Base-by-base conservation (phyloP, 2,888 invertebrate genomes). In the Lasioglossum morio region DNA sequence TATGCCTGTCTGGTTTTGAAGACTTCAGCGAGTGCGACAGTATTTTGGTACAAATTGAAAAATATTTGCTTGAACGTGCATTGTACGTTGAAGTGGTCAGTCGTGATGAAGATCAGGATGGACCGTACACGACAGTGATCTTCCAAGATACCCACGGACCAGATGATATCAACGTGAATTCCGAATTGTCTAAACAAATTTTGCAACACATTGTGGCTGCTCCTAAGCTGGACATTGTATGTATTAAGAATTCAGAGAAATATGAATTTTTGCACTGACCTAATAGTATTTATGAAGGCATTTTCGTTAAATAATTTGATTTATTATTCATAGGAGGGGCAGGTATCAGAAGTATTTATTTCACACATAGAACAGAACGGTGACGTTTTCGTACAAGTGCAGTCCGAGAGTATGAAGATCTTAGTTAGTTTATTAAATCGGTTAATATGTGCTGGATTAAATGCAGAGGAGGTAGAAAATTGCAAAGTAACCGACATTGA, bases 1-100 rank as follows among this genome's bases (percentile, higher is more conserved):
- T 98, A 88, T 96, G 97, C 30, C 95, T 98, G 92, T 96, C 96
- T 75, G 97, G 97, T 5, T 95, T 98, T 74, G 98, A 98, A 94
- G 97, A 97, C 72, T 96, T 97, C 75, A 94, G 94, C 12, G 95
- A 95, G 30, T 95, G 95, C 88, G 94, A 94, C 0, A 93, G 94
- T 84, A 94, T 95, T 0, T 90, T 94, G 34, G 79, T 90, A 0
- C 93, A 95, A 63, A 90, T 96, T 48, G 94, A 95, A 53, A 92
- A 95, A 12, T 90, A 94, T 85, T 94, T 97, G 82, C 94, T 96
- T n/a, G 96, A 96, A 2, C 96, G 96, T 92, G 96, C 96, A 85
- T 96, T 97, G 81, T 96, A 97, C 87, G 96, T 96, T 19, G 96
- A 96, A 92, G 95, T 96, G 7, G 92, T 95, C 4, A 89, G 85